Evolutionary conservation across 2,797 vertebrate species (phyloP), one percentile per base, ranked within the genome.

Genomic region (Sphenodon punctatus): DNA sequence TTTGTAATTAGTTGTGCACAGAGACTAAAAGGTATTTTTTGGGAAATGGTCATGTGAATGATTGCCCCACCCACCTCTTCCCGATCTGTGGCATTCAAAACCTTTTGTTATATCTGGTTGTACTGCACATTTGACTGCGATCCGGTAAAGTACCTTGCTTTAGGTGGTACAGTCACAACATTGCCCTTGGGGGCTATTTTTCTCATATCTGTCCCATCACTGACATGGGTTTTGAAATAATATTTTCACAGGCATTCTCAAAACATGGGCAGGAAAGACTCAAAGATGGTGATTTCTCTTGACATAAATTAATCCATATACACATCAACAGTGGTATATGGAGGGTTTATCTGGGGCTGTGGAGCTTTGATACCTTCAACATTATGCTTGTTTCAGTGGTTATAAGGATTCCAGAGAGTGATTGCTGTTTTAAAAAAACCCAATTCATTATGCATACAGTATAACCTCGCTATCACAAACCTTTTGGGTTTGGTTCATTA

Each of bases 1-100:
- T 93, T 83, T 55, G 75, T 67, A 82, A 78, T 87, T 91, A 66
- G 59, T 83, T 86, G 70, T 88, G 71, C 59, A 58, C 30, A 65
- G 45, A 86, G 53, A 78, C 81, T 27, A 79, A 77, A 79, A 79
- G 45, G 45, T 51, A 41, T 86, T 73, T 65, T 69, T 56, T 88
- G 85, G 76, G 76, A 79, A 75, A 66, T 55, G 61, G 55, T 86
- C 75, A 79, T 61, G 27, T 58, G 61, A 89, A 43, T 86, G 34
- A 65, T 86, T 41, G n/a, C n/a, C n/a, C n/a, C n/a, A n/a, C n/a
- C n/a, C n/a, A n/a, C n/a, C 81, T 75, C 48, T 83, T 13, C 79
- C 59, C 75, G 71, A 78, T 86, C 66, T 74, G 90, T 69, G 89
- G 67, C 75, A 79, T 71, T 78, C 11, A 8, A 64, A 75, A 59